Conservation (phyloP, 2,888 invertebrate genomes). For the Pilophorus perplexus region DNA sequence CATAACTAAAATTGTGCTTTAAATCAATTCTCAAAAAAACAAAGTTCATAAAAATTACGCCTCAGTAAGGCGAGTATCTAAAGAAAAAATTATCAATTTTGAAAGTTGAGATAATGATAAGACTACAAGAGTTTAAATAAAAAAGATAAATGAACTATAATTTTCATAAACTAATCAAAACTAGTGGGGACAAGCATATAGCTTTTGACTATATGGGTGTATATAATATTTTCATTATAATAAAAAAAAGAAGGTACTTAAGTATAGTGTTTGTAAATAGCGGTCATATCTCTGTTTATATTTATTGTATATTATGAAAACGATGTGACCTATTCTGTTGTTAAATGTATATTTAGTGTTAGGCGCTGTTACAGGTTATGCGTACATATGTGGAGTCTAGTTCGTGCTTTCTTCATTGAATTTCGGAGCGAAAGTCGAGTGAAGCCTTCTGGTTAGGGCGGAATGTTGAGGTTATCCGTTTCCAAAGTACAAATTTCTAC, state of each 20-base stretch:
- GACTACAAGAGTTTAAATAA: constrained; percentile 31
- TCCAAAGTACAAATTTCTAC: too few relatives aligned
- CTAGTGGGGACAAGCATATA: constrained; percentile 23
- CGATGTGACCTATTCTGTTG: constrained; percentile 26
- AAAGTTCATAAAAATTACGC: constrained; percentile 21
- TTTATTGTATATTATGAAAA: constrained; percentile 36
- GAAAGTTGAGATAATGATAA: constrained; percentile 35
- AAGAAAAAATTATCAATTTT: constrained; percentile 5
- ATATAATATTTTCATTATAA: constrained; percentile 36
- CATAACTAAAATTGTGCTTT: constrained; percentile 19
- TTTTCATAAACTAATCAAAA: constrained; percentile 34
- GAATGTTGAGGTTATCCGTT: too few relatives aligned
- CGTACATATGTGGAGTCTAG: constrained; percentile 10
- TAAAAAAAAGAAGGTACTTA: constrained; percentile 24
- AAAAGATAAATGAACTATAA: constrained; percentile 20
- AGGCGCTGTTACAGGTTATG: constrained; percentile 25
- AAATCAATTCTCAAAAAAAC: not conserved
- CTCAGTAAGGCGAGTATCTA: not conserved
- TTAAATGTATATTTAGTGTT: constrained; percentile 34
- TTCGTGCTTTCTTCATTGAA: constrained; percentile 10
- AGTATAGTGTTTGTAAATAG: constrained; percentile 35
- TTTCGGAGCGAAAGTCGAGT: too few relatives aligned
- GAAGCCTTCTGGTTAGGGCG: too few relatives aligned
- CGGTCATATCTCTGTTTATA: constrained; percentile 26
- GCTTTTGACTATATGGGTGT: constrained; percentile 30